Evolutionary conservation across 2,888 invertebrate genomes (phyloP), one percentile per base, ranked within the genome.

Genomic region (Agrochola lychnidis): DNA sequence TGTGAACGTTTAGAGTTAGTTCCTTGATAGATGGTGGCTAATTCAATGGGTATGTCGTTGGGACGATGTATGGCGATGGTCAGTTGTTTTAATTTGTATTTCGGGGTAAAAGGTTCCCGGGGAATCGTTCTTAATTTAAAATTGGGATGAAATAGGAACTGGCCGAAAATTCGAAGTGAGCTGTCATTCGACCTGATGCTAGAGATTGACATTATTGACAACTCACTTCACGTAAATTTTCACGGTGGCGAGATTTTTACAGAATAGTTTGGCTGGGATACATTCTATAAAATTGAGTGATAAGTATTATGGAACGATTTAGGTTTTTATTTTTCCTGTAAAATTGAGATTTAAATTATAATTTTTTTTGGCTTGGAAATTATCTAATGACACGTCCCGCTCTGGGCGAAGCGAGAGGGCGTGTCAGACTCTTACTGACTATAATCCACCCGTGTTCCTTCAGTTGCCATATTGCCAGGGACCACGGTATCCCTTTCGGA

Each of bases 1-100:
- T 76, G 70, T 73, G 71, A 77, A 74, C 73, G 45, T 75, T 84
- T 81, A 67, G 70, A 76, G 81, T 81, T 66, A 63, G 66, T 73
- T 81, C 14, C 69, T 64, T 78, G 74, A 84, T 76, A 68, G 48
- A 84, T 86, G 70, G 19, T 14, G 19, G 71, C 69, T 69, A 72
- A 82, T 82, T 64, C 6, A 69, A 66, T 69, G 63, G n/a, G 19
- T 19, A 14, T 45, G 30, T 45, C 22, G 53, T 36, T 36, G 2
- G 16, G 5, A 40, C 30, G 14, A n/a, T 69, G 10, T 62, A 51
- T 22, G 14, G 61, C 4, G 19, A 56, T 45, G 42, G 42, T 36
- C 57, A 64, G 57, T 48, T 70, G 62, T 77, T 70, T 45, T 78
- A 3, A 53, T 66, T 70, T 57, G 16, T 53, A 25, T 22, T 72